Base-by-base conservation (phyloP, 2,113 vertebrate species). In the Gracilinanus agilis region DNA sequence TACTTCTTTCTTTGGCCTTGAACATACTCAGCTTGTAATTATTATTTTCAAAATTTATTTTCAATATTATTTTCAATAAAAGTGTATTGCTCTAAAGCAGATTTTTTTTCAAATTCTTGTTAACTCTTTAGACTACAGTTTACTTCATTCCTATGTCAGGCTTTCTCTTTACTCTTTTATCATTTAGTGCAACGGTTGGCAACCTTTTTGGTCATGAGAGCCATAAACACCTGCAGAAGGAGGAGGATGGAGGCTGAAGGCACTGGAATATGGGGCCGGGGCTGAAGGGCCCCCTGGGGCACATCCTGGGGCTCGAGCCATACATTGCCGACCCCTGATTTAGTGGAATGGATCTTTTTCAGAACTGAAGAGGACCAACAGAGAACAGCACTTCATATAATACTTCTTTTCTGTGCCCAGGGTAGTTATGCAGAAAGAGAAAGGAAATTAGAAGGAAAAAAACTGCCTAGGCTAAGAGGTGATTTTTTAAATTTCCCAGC, bases 11-110 rank as follows among this genome's bases (percentile, higher is more conserved):
- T 21, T 92, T 88, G 2, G 1, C n/a, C 2, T 94, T 4, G 3
- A 0, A n/a, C 24, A 56, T 55, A 75, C 58, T 93, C 55, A 92
- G 13, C 8, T 29, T n/a, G 90, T 90, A 19, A 25, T 90, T 92
- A 94, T 95, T 95, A 55, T 3, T 90, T 90, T 93, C 6, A 93
- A 91, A 88, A 95, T n/a, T n/a, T n/a, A n/a, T n/a, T n/a, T n/a
- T n/a, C n/a, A n/a, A n/a, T n/a, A n/a, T n/a, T n/a, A n/a, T n/a
- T n/a, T n/a, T n/a, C n/a, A n/a, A n/a, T n/a, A 24, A 75, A 49
- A 75, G 34, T 75, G n/a, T 16, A 19, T 83, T 40, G n/a, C n/a
- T 83, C 24, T 90, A 93, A 96, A 90, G 44, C n/a, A 10, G 49
- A 49, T 61, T 96, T 93, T 19, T 19, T 83, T 83, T 83, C 19